Conservation (phyloP, 1,140 invertebrate species). For the Octopus bimaculoides region DNA sequence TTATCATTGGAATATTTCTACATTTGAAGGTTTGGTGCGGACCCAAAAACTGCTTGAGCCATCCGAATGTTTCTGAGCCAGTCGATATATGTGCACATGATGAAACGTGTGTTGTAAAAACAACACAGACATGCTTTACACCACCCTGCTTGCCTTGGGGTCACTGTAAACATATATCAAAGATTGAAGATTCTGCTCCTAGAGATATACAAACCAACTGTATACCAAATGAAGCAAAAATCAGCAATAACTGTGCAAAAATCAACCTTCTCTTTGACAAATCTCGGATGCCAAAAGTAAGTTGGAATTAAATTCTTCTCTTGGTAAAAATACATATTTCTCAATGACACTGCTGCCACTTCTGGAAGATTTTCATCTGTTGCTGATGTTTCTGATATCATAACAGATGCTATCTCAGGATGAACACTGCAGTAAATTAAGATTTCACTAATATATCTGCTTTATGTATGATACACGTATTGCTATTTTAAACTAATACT, state of each 20-base stretch:
- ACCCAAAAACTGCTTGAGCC: conserved; percentile 47
- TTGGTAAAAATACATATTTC: no score
- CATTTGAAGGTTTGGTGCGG: conserved; percentile 52
- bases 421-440: no score
- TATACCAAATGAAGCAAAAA: conserved; percentile 72
- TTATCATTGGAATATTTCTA: no score
- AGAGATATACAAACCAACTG: conserved; percentile 72
- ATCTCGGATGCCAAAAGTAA: conserved; percentile 58
- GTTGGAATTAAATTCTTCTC: conserved; percentile 8
- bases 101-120: conserved; percentile 48
- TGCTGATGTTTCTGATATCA: no score
- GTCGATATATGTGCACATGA: conserved; percentile 34
- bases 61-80: conserved; percentile 43
- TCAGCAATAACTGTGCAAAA: conserved; percentile 72
- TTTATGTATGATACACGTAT: no score
- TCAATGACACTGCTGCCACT: no score
- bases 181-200: conserved; percentile 71
- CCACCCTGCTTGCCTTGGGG: conserved; percentile 76
- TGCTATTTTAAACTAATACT: no score
- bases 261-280: conserved; percentile 72
- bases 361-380: no score
- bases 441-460: no score
- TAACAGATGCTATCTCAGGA: no score
- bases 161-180: conserved; percentile 74
- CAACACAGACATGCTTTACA: conserved; percentile 67